phyloP scores from a whole-genome alignment of 2,888 invertebrate genomes.

The Hyalella azteca region DNA sequence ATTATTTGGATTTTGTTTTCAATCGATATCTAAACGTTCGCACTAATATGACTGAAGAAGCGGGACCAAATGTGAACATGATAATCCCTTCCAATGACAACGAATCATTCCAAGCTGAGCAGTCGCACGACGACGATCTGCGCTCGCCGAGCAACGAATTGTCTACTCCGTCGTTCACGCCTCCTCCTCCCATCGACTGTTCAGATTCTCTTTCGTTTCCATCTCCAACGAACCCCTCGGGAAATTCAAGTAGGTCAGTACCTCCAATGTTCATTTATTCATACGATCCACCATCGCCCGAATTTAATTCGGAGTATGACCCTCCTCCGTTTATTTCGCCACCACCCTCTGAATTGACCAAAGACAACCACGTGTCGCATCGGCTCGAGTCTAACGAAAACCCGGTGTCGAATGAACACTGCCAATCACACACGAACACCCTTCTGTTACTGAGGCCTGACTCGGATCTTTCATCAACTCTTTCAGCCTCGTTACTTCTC shows the following conservation, averaged over 20 bases:
- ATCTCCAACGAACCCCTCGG: constrained; percentile 36
- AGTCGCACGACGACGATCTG: background rate
- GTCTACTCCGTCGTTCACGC: constrained; percentile 41
- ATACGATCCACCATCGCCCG: constrained; percentile 55
- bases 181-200: constrained; percentile 46
- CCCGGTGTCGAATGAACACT: no score
- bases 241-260: background rate
- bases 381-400: no score
- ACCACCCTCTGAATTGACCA: background rate
- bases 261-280: constrained; percentile 47
- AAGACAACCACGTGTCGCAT: background rate
- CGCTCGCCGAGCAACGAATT: constrained; percentile 38
- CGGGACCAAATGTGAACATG: constrained; percentile 22
- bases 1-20: background rate
- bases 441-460: constrained; percentile 18
- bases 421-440: background rate
- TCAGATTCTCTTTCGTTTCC: constrained; percentile 42
- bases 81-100: constrained; percentile 8
- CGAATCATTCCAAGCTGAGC: constrained; percentile 10
- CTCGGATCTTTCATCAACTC: constrained; percentile 50
- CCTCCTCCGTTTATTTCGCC: constrained; percentile 32
- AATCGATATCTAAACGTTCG: background rate
- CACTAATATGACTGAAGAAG: background rate
- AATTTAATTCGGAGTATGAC: constrained; percentile 52
- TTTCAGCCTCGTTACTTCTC: constrained; percentile 45